Evolutionary conservation across 2,113 vertebrate species (phyloP), one percentile per base, ranked within the genome.

Genomic region (Cariama cristata): DNA sequence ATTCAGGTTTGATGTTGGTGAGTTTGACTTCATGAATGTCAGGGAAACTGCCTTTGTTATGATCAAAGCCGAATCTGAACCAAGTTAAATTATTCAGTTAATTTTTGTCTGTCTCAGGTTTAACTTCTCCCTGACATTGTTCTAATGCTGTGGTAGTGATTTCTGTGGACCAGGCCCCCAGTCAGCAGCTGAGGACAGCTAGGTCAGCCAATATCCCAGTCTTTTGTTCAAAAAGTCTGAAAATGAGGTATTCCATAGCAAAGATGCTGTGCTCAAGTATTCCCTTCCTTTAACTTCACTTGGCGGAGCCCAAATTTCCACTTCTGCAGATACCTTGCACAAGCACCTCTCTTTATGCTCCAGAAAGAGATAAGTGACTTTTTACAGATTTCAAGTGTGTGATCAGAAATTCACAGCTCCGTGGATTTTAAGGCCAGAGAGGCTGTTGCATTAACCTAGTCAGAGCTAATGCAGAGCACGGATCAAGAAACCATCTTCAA

Each of bases 381-480:
- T 49, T 52, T 73, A 93, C 12, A 84, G 50, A 77, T 91, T 62
- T 89, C 38, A 68, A 20, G 40, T 19, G 35, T 68, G 44, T 63
- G 79, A 74, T 17, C 60, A 73, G 60, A 84, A 93, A 91, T 63
- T 81, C 56, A 44, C 35, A 89, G 50, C 24, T 91, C 40, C 8
- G 6, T 15, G 33, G 42, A 84, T 80, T 77, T 93, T 71, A 63
- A 83, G 55, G 80, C 49, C 62, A 66, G 33, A 73, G 44, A 58
- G 19, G 23, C 40, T 71, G n/a, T 26, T 84, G 32, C 2, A 7
- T 38, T 68, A 28, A 56, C 45, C 47, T 27, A 50, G 44, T n/a
- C 42, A 58, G 45, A 83, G 38, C 13, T 79, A 63, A 69, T 5
- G 6, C 28, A 72, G 0, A 85, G 27, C 60, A 58, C 0, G 0